Percentiles rank a stretch among this genome's conserved stretches.
phyloP scores from a whole-genome alignment of 2,888 invertebrate genomes.

The Campoplex capitator region DNA sequence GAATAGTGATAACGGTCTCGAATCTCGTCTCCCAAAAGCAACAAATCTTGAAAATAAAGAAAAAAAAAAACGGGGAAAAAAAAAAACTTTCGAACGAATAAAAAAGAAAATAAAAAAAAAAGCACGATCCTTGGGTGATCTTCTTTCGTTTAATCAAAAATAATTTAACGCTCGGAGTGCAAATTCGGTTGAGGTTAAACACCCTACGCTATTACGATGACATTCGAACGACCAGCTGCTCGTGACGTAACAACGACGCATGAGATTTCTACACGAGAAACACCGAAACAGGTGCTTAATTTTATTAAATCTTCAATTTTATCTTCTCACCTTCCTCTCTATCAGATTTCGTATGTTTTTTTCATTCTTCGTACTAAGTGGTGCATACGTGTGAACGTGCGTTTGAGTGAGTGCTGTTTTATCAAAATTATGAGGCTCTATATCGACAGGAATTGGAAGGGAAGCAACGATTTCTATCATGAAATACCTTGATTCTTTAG shows the following conservation, averaged over 20 bases:
- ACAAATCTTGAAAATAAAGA: neutral
- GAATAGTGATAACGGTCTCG: neutral
- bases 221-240: conserved; percentile 34
- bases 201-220: conserved; percentile 4
- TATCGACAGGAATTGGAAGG: neutral
- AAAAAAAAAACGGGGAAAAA: neutral
- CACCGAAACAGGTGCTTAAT: conserved; percentile 62
- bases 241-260: conserved; percentile 35
- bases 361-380: conserved; percentile 5
- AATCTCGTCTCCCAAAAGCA: neutral
- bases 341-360: conserved; percentile 25
- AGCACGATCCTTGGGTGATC: conserved; percentile 12
- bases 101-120: neutral
- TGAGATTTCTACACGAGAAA: conserved; percentile 59
- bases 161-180: neutral
- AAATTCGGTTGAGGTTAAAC: neutral
- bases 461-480: neutral
- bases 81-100: neutral
- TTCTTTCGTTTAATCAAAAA: neutral
- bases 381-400: conserved; percentile 10
- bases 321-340: conserved; percentile 25
- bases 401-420: conserved; percentile 19
- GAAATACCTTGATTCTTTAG: neutral
- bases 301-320: neutral
- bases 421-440: neutral